Base-by-base conservation (phyloP, 2,888 invertebrate species). In the Punctoribates punctum region DNA sequence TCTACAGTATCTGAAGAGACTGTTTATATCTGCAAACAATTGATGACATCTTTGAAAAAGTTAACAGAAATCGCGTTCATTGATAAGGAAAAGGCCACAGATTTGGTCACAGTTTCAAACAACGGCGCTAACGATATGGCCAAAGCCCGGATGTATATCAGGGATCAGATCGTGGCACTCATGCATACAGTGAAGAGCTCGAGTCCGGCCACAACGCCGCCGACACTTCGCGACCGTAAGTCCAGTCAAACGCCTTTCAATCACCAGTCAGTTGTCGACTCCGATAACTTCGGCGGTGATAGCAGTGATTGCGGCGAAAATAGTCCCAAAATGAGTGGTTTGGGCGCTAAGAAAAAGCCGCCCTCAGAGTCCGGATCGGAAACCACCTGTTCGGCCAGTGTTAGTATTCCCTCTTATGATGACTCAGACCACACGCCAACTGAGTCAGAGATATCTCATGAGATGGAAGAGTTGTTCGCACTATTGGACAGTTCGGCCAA, bases 11-110 rank as follows among this genome's bases (percentile, higher is more conserved):
- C 88, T 78, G 88, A 89, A 74, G 93, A 94, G 83, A 91, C 93
- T 0, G 91, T 90, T 0, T 89, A 93, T 79, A 92, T 93, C n/a
- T 94, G 94, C 82, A 90, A 91, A 81, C 91, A 92, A 82, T 84
- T 94, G 75, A 91, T 94, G 57, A 91, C 92, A 5, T 93, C 93
- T 1, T 88, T 94, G 46, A 81, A 81, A 51, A 80, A 81, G 79
- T 89, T 90, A 83, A 90, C 92, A 0, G 80, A 80, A 76, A 77
- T 78, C 23, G 78, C 77, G 17, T 73, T 74, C 15, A 74, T 73
- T 51, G 65, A 62, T 29, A 46, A 48, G 20, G 34, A 46, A 15
- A 76, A 75, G 20, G 74, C 73, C 38, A 72, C 75, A 0, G 75
- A 75, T 17, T 34, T 23, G 20, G 27, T 4, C 27, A 60, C 20